phyloP scores from a whole-genome alignment of 2,888 invertebrate genomes.

The Hypomecis punctinalis region DNA sequence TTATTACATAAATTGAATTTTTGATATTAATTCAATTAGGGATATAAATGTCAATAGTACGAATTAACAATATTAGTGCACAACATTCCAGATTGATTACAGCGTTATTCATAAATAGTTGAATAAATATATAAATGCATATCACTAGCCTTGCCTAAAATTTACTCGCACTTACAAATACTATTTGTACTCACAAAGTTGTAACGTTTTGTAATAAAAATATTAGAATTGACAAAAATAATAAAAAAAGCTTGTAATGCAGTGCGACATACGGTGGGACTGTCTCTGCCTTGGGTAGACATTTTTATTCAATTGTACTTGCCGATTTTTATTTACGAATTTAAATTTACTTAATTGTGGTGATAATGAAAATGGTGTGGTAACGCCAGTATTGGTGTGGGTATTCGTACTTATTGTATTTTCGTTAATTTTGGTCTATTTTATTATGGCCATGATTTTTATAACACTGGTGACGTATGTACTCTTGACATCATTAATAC shows the following conservation, averaged over 20 bases:
- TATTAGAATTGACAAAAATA: constrained; percentile 47
- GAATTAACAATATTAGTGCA: constrained; percentile 27
- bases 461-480: too few species aligned
- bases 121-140: constrained; percentile 58
- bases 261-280: not conserved
- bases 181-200: constrained; percentile 63
- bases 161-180: constrained; percentile 58
- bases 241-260: constrained; percentile 23
- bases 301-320: not conserved
- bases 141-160: constrained; percentile 64
- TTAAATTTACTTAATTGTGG: not conserved
- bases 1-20: not conserved
- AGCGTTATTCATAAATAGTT: constrained; percentile 45
- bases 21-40: not conserved
- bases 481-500: too few species aligned
- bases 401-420: too few species aligned
- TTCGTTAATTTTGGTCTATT: too few species aligned
- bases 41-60: constrained; percentile 21
- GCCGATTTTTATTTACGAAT: not conserved
- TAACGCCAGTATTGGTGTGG: too few species aligned
- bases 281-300: constrained; percentile 6
- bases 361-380: too few species aligned
- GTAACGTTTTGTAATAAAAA: constrained; percentile 52
- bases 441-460: too few species aligned
- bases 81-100: constrained; percentile 56